Conservation (phyloP, 2,888 invertebrate species). For the Harpagoxenus sublaevis region DNA sequence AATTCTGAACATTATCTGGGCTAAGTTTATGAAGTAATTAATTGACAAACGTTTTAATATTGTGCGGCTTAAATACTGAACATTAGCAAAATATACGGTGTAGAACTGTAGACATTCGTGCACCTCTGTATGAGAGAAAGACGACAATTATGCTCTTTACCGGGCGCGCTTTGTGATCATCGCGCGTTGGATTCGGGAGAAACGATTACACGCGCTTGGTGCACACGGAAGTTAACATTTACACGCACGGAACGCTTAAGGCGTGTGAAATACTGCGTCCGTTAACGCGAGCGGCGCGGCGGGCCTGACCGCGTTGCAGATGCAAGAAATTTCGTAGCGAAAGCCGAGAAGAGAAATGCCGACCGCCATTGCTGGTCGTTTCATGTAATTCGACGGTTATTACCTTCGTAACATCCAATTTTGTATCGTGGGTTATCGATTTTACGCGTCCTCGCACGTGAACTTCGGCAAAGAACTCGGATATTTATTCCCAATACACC, state of each 20-base stretch:
- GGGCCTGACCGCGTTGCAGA: constrained; percentile 19
- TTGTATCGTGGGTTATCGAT: constrained; percentile 47
- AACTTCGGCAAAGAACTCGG: constrained; percentile 3
- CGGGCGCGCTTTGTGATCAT: constrained; percentile 43
- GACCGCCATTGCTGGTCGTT: constrained; percentile 36
- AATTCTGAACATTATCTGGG: background rate
- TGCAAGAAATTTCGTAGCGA: constrained; percentile 45
- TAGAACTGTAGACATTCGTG: background rate
- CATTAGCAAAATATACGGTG: constrained; percentile 5
- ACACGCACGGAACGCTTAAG: constrained; percentile 39
- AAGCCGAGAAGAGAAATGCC: background rate
- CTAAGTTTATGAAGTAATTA: background rate
- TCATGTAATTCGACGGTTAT: constrained; percentile 54
- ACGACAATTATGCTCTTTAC: constrained; percentile 32
- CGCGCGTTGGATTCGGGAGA: constrained; percentile 40
- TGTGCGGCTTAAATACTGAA: background rate
- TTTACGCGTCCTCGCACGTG: constrained; percentile 37
- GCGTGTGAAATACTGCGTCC: constrained; percentile 39
- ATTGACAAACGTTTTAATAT: background rate
- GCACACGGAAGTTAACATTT: constrained; percentile 53
- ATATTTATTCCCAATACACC: constrained; percentile 2
- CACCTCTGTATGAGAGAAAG: background rate
- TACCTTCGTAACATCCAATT: constrained; percentile 56
- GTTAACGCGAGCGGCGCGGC: constrained; percentile 12
- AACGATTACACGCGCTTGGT: constrained; percentile 29